These are phyloP conservation scores for Dicrostonyx torquatus DNA, from an alignment of 2,797 vertebrate genomes.

Conservation along the genomic window DNA sequence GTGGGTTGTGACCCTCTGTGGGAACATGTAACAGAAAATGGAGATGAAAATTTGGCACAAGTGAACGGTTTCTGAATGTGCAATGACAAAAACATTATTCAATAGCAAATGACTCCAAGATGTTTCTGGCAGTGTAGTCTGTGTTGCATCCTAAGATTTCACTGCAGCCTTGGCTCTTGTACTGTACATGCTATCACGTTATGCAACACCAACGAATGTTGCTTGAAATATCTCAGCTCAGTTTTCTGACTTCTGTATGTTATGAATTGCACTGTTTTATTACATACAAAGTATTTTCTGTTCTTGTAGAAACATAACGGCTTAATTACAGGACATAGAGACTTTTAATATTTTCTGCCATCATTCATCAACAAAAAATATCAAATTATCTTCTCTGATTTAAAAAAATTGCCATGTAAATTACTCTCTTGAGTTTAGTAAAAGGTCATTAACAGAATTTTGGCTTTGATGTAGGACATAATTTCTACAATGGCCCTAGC, in stretches of 20 bases:
- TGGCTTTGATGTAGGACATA: background rate
- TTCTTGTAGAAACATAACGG: background rate
- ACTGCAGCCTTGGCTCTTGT: background rate
- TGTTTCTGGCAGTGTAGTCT: background rate
- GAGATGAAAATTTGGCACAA: background rate
- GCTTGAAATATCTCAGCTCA: background rate
- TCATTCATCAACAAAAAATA: background rate
- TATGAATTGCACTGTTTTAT: background rate
- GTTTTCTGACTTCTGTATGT: background rate
- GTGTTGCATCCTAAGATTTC: background rate
- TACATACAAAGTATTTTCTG: background rate
- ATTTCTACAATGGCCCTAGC: background rate
- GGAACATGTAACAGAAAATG: background rate
- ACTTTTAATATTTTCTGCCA: background rate
- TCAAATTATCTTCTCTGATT: background rate
- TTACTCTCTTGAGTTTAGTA: background rate
- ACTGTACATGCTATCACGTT: background rate
- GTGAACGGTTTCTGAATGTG: background rate
- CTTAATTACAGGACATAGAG: background rate
- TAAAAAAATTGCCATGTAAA: background rate
- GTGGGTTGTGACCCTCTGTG: background rate
- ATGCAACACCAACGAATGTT: background rate
- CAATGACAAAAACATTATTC: background rate
- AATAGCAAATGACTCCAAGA: background rate
- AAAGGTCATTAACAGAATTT: background rate